Evolutionary conservation across 2,797 vertebrate genomes (phyloP), one percentile per base, ranked within the genome.

Genomic region (Petrocephalus sullivani): DNA sequence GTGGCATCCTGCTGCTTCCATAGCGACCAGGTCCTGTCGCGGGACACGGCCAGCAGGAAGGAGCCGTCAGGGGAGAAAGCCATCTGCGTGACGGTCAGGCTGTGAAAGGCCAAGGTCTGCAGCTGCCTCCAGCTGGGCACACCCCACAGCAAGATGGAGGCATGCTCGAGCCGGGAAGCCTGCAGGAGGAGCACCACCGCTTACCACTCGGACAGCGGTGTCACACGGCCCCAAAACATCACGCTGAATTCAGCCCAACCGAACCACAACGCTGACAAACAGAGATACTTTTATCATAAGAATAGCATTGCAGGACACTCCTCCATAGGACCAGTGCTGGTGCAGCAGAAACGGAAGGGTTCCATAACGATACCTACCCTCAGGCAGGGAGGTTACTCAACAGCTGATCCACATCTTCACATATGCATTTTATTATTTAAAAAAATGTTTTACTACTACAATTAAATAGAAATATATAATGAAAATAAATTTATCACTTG

Each of bases 11-110:
- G 91, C 53, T 94, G 95, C 91, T 92, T 96, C 98, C 98, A 99
- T 37, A 99, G 91, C 4, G 98, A 99, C 98, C 98, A 99, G 89
- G 95, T 98, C 91, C 98, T 96, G 91, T 99, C 98, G 89, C 98
- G 96, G 91, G 98, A 99, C 93, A 99, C 98, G 0, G 97, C 97
- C 87, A 99, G 93, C 3, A 99, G 94, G 92, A 97, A 94, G 53
- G 90, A 95, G 82, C 96, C 94, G 19, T 98, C 92, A 0, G 98
- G 98, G 86, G 98, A 99, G 95, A 99, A 99, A 54, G 96, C 95
- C 96, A 99, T 96, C 94, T 99, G 98, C 37, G 98, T 99, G 92
- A 99, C 95, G 6, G 98, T 99, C 92, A 99, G 96, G 91, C 93
- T 97, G 95, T 99, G 98, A 93, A 95, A 97, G 6, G 95, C 90